Base-by-base conservation (phyloP, 2,113 vertebrate species). In the Phocoena phocoena region DNA sequence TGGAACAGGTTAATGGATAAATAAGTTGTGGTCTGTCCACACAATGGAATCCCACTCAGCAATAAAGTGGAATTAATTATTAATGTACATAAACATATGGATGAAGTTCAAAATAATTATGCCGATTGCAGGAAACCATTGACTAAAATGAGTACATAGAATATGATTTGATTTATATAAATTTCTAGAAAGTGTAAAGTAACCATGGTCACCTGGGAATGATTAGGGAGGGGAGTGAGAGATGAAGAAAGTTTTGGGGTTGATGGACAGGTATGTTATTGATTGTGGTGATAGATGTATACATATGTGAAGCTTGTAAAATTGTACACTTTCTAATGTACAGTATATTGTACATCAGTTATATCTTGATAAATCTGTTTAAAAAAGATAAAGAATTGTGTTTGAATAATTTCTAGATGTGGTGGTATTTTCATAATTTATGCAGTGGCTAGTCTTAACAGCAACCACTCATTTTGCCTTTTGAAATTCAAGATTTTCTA, bases 401-500 rank as follows among this genome's bases (percentile, higher is more conserved):
- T 74, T 91, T 28, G n/a, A 14, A 20, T 67, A 55, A 14, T 62
- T 93, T 93, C 17, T 80, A 4, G 44, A 21, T 53, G 23, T 89
- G 18, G 17, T n/a, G 6, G 1, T 88, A 33, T 93, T 83, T 96
- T 88, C 8, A 41, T 87, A 67, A 94, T 94, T 96, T 95, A 77
- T 95, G 4, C 12, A 36, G 33, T 58, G 90, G 47, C 25, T 96
- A 17, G 25, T 93, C 6, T 92, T 92, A 50, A 65, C 14, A 73
- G 60, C 31, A 88, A 67, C 60, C 67, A 47, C 4, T n/a, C 25
- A 2, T 50, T 80, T 82, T 90, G 31, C 20, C 18, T 79, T 84
- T 94, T 90, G 93, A 92, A 82, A 73, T 88, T 86, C 14, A 67
- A 65, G 76, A 86, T 96, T 92, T 94, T 85, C 76, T 95, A 76